Base-by-base conservation (phyloP, 1,140 invertebrate genomes). In the Magallana angulata region DNA sequence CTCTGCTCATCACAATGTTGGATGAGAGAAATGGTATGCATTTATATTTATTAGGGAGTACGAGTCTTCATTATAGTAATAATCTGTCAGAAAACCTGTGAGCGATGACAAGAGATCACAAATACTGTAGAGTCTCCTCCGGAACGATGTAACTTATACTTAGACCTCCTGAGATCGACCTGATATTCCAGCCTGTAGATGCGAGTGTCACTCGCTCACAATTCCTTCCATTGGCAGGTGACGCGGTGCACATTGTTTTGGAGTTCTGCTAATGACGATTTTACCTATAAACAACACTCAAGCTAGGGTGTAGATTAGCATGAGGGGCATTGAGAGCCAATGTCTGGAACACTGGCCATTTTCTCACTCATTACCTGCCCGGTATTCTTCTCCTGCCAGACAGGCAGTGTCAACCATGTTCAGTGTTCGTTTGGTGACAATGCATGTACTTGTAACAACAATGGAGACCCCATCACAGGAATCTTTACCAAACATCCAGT, bases 271-370 rank as follows among this genome's bases (percentile, higher is more conserved):
- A 18, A 76, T 30, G 68, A 76, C 24, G 68, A 30, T 76, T 76
- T 76, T 76, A 76, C 68, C 68, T 76, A 76, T 24, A 76, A 76
- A 76, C 68, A 76, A 76, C 24, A 76, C 24, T 48, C 24, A 24
- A 76, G 68, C 30, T 76, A 11, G 24, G 11, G 68, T 76, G 68
- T 76, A 12, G 24, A 30, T 24, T 76, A 76, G 24, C 68, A 36
- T 30, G 3, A 24, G 24, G 68, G 68, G 24, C 18, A 76, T 76
- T 76, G 68, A 76, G 14, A 5, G 9, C 68, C 68, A 76, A 7
- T 76, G 30, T 76, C 68, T 76, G 68, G 68, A 76, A 76, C 68
- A 76, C 18, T 76, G 68, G 24, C 68, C 68, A 76, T 76, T 76
- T 76, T 76, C 68, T 76, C 30, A 36, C 24, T 76, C 68, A 76